A percentile compares a stretch with the other conserved stretches of the same genome.
phyloP scores from a whole-genome alignment of 2,888 invertebrate genomes.

The Brachypalpus laphriformis region DNA sequence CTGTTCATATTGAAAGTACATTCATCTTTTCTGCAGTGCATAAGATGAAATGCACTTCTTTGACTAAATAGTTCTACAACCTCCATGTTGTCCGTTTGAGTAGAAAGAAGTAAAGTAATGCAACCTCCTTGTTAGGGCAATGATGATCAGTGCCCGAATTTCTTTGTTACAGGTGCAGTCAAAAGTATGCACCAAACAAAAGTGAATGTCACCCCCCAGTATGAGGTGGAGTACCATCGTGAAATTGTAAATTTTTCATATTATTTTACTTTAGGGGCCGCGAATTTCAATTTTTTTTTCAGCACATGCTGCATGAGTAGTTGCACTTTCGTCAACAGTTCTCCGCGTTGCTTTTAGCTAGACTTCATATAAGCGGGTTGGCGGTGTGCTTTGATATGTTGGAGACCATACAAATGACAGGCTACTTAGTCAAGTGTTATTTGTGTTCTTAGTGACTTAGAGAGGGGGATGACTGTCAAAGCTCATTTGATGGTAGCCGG shows the following conservation, averaged over 20 bases:
- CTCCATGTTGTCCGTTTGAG: neutral
- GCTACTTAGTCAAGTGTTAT: slow-evolving; percentile 50
- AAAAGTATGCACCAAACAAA: neutral
- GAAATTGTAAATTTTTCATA: neutral
- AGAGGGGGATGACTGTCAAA: slow-evolving; percentile 36
- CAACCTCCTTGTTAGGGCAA: neutral
- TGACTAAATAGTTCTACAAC: no score
- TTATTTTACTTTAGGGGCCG: neutral
- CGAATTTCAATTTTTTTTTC: neutral
- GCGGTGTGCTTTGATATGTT: slow-evolving; percentile 35
- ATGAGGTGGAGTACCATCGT: neutral
- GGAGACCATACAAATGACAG: slow-evolving; percentile 55
- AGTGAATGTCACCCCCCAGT: neutral
- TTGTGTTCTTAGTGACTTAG: slow-evolving; percentile 21
- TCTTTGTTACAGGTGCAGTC: neutral
- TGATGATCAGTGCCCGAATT: neutral
- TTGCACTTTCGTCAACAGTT: slow-evolving; percentile 2
- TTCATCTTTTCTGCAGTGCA: neutral
- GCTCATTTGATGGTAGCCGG: slow-evolving; percentile 11
- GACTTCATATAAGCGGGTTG: slow-evolving; percentile 16
- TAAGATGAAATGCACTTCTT: no score
- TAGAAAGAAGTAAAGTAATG: neutral
- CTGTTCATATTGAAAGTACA: neutral
- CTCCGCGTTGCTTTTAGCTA: neutral
- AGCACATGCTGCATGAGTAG: neutral